A percentile compares a stretch with the other conserved stretches of the same genome.
Evolutionary conservation across 2,113 vertebrate species (phyloP).

Genomic region (Petrocephalus microphthalmus): DNA sequence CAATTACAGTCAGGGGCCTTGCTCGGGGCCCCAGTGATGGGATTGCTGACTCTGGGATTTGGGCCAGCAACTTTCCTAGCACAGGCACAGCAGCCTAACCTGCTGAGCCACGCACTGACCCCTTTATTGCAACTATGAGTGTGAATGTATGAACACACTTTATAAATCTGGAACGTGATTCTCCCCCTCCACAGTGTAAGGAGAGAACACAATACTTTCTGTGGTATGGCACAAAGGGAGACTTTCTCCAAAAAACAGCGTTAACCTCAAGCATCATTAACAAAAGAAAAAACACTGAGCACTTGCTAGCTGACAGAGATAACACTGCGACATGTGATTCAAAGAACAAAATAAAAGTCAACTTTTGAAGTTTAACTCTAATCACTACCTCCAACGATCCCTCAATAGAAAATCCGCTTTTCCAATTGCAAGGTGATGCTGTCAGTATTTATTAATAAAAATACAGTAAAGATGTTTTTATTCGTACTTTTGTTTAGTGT

Average conservation of each 20-base stretch:
- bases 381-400: not conserved
- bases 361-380: not conserved
- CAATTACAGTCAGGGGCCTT: not conserved
- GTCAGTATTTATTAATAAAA: not conserved
- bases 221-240: conserved; percentile 33
- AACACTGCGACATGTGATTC: conserved; percentile 55
- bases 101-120: not conserved
- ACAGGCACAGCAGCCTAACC: not conserved
- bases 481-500: conserved; percentile 7
- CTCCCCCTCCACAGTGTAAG: conserved; percentile 49
- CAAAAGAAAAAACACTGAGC: conserved; percentile 32
- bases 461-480: conserved; percentile 9
- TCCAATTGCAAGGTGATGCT: not conserved
- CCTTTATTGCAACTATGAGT: conserved; percentile 34
- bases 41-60: not conserved
- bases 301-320: conserved; percentile 46
- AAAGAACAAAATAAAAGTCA: conserved; percentile 40
- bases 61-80: not conserved
- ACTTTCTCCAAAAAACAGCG: conserved; percentile 38
- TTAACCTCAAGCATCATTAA: conserved; percentile 33
- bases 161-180: conserved; percentile 32
- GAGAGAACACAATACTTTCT: conserved; percentile 39
- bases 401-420: not conserved
- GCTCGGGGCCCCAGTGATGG: not conserved
- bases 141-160: conserved; percentile 45